Evolutionary conservation across 2,113 vertebrate genomes (phyloP).

Genomic region (Hemichromis elongatus): DNA sequence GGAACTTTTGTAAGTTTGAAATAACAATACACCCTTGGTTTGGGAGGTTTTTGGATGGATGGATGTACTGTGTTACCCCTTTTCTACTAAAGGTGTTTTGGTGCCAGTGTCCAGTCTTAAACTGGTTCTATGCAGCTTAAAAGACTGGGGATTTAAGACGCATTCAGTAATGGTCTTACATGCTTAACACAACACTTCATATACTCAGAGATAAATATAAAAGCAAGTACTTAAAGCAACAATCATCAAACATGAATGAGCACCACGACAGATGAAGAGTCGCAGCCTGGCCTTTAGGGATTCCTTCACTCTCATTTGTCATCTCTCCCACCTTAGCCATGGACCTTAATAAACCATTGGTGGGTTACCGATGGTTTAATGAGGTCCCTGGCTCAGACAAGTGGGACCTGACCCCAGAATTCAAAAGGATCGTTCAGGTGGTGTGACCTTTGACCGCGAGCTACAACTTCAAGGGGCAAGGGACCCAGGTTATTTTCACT

Average conservation of each 20-base stretch:
- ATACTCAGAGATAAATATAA: neutral
- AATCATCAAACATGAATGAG: neutral
- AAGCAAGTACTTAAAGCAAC: neutral
- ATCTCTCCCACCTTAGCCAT: neutral
- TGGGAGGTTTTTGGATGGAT: neutral
- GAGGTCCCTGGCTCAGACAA: neutral
- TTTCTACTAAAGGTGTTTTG: neutral
- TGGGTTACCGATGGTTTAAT: neutral
- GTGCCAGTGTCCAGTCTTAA: neutral
- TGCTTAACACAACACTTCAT: neutral
- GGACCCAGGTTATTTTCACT: constrained; percentile 8
- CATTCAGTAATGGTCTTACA: neutral
- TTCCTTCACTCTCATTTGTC: neutral
- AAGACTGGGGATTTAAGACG: neutral
- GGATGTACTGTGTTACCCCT: neutral
- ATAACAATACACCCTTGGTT: neutral
- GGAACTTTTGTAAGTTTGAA: neutral
- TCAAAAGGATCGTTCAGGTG: constrained; percentile 8
- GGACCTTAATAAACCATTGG: too few relatives aligned
- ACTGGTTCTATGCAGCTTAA: neutral
- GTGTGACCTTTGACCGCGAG: constrained; percentile 1
- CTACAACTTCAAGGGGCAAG: neutral
- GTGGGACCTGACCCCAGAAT: neutral
- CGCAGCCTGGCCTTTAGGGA: neutral
- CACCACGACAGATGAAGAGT: neutral